phyloP scores from a whole-genome alignment of 2,888 invertebrate genomes.

The Synanthedon tipuliformis region DNA sequence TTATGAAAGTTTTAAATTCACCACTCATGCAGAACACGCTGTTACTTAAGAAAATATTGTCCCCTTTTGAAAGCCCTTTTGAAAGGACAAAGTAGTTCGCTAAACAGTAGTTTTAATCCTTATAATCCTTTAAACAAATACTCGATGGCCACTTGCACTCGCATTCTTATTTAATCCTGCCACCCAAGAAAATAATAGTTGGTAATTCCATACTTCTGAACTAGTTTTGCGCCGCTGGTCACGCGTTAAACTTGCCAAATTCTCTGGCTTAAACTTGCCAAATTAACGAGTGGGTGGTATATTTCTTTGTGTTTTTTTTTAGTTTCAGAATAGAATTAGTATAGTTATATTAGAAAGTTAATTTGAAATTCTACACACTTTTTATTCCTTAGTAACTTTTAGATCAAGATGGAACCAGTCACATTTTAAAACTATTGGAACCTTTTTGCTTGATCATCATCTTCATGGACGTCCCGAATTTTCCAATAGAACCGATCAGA shows the following conservation, averaged over 20 bases:
- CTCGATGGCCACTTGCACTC: slow-evolving; percentile 30
- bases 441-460: too few species aligned
- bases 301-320: too few species aligned
- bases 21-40: slow-evolving; percentile 6
- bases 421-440: too few species aligned
- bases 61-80: slow-evolving; percentile 23
- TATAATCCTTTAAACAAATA: slow-evolving; percentile 61
- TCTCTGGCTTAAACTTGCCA: slow-evolving; percentile 6
- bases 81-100: slow-evolving; percentile 16
- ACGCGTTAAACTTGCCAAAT: slow-evolving; percentile 1
- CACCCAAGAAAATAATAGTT: slow-evolving; percentile 44
- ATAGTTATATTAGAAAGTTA: too few species aligned
- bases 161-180: slow-evolving; percentile 20
- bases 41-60: slow-evolving; percentile 16
- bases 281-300: slow-evolving; percentile 7
- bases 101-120: slow-evolving; percentile 37
- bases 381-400: too few species aligned
- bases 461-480: too few species aligned
- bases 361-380: too few species aligned
- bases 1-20: background rate
- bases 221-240: slow-evolving; percentile 26
- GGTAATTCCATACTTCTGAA: slow-evolving; percentile 14
- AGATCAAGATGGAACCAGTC: too few species aligned
- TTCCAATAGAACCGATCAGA: too few species aligned
- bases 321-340: too few species aligned